Evolutionary conservation across 2,113 vertebrate genomes (phyloP).

Genomic region (Corydoras maculifer): DNA sequence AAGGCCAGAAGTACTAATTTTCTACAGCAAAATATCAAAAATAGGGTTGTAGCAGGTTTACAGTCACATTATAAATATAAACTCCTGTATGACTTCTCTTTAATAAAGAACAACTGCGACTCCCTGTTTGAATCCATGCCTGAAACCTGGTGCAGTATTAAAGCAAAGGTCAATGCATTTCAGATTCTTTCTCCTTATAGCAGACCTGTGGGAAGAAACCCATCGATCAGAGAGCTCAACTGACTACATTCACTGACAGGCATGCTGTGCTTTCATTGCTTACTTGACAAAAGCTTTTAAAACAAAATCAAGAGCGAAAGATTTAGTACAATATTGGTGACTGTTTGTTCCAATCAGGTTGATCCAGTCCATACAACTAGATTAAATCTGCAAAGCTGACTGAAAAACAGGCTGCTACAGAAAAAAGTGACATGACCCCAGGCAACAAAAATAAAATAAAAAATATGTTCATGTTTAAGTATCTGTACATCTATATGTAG

Average conservation of each 20-base stretch:
- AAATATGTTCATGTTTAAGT: too few species aligned
- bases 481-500: too few species aligned
- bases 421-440: constrained; percentile 6
- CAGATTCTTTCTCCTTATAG: constrained; percentile 15
- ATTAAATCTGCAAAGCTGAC: neutral
- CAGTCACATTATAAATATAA: constrained; percentile 3
- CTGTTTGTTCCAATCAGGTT: neutral
- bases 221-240: constrained; percentile 30
- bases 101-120: constrained; percentile 32
- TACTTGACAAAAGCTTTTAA: constrained; percentile 21
- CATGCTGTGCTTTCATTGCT: constrained; percentile 13
- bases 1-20: too few species aligned
- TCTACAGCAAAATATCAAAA: too few species aligned
- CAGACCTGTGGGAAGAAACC: constrained; percentile 27
- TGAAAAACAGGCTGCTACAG: neutral
- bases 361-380: neutral
- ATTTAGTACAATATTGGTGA: neutral
- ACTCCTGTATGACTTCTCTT: constrained; percentile 7
- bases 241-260: constrained; percentile 20
- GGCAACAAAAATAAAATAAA: neutral
- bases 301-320: constrained; percentile 14
- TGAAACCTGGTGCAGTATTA: constrained; percentile 16
- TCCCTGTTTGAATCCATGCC: constrained; percentile 19
- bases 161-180: constrained; percentile 31
- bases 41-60: too few species aligned